Evolutionary conservation across 2,113 vertebrate species (phyloP).

Genomic region (Microtus pennsylvanicus): DNA sequence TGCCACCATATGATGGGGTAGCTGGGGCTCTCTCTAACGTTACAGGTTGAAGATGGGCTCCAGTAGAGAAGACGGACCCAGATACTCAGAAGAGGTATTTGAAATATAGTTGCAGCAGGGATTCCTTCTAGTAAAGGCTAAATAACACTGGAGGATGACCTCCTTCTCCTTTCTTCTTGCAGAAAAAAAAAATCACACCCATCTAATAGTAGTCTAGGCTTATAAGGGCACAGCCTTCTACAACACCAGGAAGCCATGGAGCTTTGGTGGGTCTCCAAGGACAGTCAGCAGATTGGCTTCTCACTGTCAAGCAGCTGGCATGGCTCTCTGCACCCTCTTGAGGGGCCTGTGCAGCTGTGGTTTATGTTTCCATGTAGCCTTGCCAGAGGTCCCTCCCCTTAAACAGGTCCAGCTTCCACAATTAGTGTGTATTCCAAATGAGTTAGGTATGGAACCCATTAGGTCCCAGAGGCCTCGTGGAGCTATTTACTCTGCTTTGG

Average conservation of each 20-base stretch:
- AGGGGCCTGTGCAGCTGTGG: conserved; percentile 61
- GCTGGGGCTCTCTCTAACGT: not conserved
- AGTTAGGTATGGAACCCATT: conserved; percentile 61
- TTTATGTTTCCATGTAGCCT: conserved; percentile 68
- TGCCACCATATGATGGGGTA: not conserved
- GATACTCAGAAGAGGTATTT: not conserved
- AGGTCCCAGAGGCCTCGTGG: conserved; percentile 39
- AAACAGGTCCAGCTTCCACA: conserved; percentile 55
- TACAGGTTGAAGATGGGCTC: not conserved
- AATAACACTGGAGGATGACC: not conserved
- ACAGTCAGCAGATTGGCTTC: conserved; percentile 56
- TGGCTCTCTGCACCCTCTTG: conserved; percentile 44
- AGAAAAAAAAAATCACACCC: not conserved
- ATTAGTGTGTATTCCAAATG: conserved; percentile 58
- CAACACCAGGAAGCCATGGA: not conserved
- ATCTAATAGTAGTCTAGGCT: not conserved
- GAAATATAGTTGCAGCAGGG: not conserved
- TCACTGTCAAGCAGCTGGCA: conserved; percentile 53
- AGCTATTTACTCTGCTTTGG: conserved; percentile 65
- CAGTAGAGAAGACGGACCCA: not conserved
- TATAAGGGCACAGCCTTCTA: not conserved
- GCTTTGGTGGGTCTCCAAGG: conserved; percentile 45
- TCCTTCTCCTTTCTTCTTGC: not conserved
- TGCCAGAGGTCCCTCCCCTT: conserved; percentile 56
- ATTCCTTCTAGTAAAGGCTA: not conserved